Conservation (phyloP, 2,888 invertebrate species). For the Cacoxenus indagator region DNA sequence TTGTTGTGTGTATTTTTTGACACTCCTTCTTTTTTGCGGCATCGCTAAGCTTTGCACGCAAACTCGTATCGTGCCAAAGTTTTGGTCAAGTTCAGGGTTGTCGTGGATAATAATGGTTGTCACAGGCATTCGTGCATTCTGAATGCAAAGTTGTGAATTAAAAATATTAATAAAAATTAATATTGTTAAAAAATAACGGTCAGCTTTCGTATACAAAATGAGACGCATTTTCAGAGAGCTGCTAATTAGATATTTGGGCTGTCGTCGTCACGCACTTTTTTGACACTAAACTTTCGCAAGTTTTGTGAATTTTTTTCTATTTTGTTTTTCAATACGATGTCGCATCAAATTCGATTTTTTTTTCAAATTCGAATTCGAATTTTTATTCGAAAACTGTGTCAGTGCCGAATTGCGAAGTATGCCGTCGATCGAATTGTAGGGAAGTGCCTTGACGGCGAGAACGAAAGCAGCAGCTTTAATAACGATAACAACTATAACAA, state of each 20-base stretch:
- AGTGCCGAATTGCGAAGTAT: conserved; percentile 40
- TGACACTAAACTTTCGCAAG: background rate
- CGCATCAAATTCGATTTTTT: conserved; percentile 4
- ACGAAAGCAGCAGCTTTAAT: background rate
- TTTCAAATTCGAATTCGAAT: background rate
- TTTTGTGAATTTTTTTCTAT: conserved; percentile 27
- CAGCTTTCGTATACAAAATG: background rate
- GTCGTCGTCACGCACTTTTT: background rate
- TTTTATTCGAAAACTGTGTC: conserved; percentile 44
- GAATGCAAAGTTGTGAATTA: too few relatives aligned
- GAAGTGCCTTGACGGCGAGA: background rate
- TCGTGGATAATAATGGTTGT: background rate
- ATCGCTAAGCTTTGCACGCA: conserved; percentile 9
- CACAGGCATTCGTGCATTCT: background rate
- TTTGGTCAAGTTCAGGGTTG: conserved; percentile 53
- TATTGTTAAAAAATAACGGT: conserved; percentile 12
- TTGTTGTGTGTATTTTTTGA: conserved; percentile 6
- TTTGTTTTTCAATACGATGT: conserved; percentile 5
- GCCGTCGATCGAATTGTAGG: conserved; percentile 12
- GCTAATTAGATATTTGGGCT: background rate
- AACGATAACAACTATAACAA: background rate
- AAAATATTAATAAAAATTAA: too few relatives aligned
- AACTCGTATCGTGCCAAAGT: conserved; percentile 29
- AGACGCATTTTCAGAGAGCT: background rate
- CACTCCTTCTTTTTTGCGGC: background rate